phyloP scores from a whole-genome alignment of 1,140 invertebrate genomes.

The Macrosteles quadrilineatus region DNA sequence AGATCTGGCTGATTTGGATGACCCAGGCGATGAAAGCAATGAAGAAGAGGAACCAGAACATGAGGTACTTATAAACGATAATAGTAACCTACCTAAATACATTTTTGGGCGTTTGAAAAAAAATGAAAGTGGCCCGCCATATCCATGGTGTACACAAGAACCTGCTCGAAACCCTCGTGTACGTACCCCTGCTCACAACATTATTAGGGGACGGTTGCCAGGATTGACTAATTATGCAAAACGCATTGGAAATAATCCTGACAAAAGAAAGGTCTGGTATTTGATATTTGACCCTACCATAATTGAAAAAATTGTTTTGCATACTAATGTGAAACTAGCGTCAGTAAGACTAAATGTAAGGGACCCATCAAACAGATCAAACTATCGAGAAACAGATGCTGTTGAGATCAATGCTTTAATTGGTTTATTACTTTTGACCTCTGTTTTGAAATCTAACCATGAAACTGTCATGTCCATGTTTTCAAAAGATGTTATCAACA shows the following conservation, averaged over 20 bases:
- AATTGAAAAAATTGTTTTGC: constrained; percentile 29
- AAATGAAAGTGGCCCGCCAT: constrained; percentile 16
- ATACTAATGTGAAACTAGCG: constrained; percentile 29
- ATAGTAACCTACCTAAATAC: constrained; percentile 10
- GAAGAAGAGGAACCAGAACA: not conserved
- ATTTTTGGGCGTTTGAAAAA: constrained; percentile 19
- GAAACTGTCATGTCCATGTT: constrained; percentile 14
- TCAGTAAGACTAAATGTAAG: not conserved
- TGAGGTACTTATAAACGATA: not conserved
- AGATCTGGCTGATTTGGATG: constrained; percentile 3
- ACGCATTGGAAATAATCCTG: constrained; percentile 14
- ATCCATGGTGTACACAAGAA: constrained; percentile 9
- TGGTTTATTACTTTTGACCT: constrained; percentile 27
- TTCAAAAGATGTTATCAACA: constrained; percentile 33
- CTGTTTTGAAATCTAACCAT: constrained; percentile 21
- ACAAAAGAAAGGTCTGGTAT: constrained; percentile 17
- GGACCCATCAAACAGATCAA: not conserved
- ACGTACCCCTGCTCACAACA: no score
- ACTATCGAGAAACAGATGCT: constrained; percentile 22
- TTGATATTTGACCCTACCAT: constrained; percentile 27
- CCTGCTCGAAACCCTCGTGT: not conserved
- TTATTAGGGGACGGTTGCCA: constrained; percentile 7
- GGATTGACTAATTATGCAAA: not conserved
- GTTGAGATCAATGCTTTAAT: constrained; percentile 31
- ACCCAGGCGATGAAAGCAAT: not conserved